These are phyloP conservation scores for Dynastes tityus DNA, from an alignment of 2,888 invertebrate species.

Conservation along the genomic window DNA sequence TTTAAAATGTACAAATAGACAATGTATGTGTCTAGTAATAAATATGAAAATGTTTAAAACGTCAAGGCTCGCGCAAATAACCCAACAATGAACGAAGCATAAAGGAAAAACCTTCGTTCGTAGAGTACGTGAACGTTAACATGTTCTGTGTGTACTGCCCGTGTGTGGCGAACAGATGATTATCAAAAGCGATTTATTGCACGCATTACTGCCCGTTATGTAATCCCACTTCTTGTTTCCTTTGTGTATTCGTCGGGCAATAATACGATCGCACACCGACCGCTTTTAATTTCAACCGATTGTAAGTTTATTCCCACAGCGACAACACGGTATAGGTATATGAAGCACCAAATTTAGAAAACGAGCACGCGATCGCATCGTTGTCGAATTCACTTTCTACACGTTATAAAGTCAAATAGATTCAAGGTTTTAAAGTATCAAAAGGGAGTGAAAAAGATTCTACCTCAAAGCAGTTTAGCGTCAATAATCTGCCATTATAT, in stretches of 20 bases:
- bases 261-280: conserved; percentile 19
- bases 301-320: conserved; percentile 22
- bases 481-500: no score
- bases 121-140: not conserved
- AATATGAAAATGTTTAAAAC: not conserved
- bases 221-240: conserved; percentile 40
- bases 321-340: no score
- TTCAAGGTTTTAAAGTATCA: not conserved
- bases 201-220: conserved; percentile 43
- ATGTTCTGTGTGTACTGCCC: conserved; percentile 26
- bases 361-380: conserved; percentile 14
- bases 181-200: conserved; percentile 45
- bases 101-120: not conserved
- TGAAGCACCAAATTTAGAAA: conserved; percentile 30
- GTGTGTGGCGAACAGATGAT: conserved; percentile 37
- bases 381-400: conserved; percentile 32
- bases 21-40: not conserved
- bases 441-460: not conserved
- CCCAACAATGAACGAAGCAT: conserved; percentile 12
- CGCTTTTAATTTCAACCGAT: conserved; percentile 33
- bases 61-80: not conserved
- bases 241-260: conserved; percentile 35
- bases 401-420: not conserved
- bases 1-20: not conserved
- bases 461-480: not conserved